Evolutionary conservation across 53 echinoderm and acorn worm species (phyloP).

Genomic region (Stichopus horrens): DNA sequence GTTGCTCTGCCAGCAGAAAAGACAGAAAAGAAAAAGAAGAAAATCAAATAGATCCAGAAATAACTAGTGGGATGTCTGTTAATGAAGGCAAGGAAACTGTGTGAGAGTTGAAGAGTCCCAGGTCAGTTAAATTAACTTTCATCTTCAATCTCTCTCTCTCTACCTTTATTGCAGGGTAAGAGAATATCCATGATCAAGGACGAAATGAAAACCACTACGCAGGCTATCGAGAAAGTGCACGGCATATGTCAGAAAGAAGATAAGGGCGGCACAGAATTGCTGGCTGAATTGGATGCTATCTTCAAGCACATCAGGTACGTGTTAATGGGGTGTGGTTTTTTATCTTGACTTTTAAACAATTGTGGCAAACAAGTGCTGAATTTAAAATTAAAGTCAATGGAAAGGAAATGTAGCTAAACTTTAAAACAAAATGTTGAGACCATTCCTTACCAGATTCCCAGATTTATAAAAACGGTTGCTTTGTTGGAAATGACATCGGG

Average conservation of each 20-base stretch:
- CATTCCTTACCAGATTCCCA: too few species aligned
- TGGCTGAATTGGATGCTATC: slow-evolving; percentile 36
- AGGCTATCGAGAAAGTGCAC: slow-evolving; percentile 89
- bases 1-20: too few species aligned
- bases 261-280: slow-evolving; percentile 73
- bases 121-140: background rate
- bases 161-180: slow-evolving; percentile 62
- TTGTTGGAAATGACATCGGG: too few species aligned
- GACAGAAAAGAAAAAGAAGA: too few species aligned
- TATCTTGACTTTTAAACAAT: background rate
- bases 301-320: slow-evolving; percentile 45
- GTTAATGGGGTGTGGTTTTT: background rate
- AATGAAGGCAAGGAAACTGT: background rate
- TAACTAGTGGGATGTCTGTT: background rate
- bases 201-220: slow-evolving; percentile 80
- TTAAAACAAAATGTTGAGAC: background rate
- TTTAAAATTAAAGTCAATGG: too few species aligned
- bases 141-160: background rate
- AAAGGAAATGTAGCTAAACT: too few species aligned
- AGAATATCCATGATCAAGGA: slow-evolving; percentile 84
- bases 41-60: too few species aligned
- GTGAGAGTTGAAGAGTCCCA: background rate
- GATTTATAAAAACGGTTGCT: too few species aligned
- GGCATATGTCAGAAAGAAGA: slow-evolving; percentile 80
- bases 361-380: background rate